Conservation (phyloP, 2,113 vertebrate genomes). For the Antidorcas marsupialis region DNA sequence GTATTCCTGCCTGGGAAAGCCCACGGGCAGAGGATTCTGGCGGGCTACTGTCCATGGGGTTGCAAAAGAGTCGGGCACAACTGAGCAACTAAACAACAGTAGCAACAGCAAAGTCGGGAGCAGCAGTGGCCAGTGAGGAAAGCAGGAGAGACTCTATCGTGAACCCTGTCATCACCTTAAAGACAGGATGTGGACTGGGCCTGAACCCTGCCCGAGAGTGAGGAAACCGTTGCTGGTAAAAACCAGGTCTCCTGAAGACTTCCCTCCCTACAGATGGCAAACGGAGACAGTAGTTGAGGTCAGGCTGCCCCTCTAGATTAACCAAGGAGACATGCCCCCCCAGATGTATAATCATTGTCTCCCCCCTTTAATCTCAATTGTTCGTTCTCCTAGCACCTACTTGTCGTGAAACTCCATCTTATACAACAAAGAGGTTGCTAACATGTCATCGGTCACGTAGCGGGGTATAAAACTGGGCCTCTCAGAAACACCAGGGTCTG, state of each 20-base stretch:
- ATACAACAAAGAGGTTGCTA: neutral
- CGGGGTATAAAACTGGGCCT: neutral
- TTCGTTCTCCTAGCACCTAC: neutral
- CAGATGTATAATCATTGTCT: neutral
- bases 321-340: rapidly evolving
- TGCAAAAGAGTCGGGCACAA: neutral
- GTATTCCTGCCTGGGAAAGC: neutral
- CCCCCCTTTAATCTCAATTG: rapidly evolving
- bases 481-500: neutral
- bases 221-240: neutral
- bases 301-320: neutral
- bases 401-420: neutral
- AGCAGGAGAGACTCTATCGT: neutral
- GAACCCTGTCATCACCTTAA: neutral
- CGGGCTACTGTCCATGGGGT: neutral
- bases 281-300: neutral
- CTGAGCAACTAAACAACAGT: neutral
- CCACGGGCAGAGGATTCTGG: neutral
- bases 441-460: neutral
- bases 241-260: neutral
- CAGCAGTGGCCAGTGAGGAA: neutral
- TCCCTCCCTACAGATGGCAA: neutral
- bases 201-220: neutral
- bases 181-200: neutral
- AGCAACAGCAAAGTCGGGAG: neutral